Evolutionary conservation across 2,113 vertebrate species (phyloP).

Genomic region (Cranoglanis bouderius): DNA sequence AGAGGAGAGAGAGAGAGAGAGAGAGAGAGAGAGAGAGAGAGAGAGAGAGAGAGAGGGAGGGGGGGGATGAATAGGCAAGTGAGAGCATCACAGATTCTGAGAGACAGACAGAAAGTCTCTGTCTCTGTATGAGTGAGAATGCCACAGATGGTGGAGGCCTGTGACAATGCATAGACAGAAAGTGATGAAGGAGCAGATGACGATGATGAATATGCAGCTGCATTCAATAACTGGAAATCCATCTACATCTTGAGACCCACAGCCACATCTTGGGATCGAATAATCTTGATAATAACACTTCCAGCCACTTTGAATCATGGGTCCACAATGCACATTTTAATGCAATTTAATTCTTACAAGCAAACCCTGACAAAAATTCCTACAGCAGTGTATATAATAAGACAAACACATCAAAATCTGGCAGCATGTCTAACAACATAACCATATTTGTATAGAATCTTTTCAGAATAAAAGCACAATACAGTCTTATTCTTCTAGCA

Average conservation of each 20-base stretch:
- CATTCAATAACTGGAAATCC: neutral
- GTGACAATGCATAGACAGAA: neutral
- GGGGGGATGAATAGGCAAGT: neutral
- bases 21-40: too few species aligned
- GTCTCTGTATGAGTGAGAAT: neutral
- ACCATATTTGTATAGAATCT: slow-evolving; percentile 1
- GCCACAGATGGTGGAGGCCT: neutral
- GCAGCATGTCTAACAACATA: neutral
- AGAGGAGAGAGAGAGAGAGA: too few species aligned
- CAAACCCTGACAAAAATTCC: neutral
- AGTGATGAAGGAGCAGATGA: neutral
- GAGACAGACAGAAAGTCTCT: neutral
- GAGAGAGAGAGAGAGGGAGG: too few species aligned
- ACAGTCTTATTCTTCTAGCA: neutral
- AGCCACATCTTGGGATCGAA: neutral
- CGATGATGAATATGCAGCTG: neutral
- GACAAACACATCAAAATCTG: neutral
- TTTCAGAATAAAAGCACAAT: neutral
- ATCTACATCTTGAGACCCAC: neutral
- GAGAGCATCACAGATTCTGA: neutral
- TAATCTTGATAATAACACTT: neutral
- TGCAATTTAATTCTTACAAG: neutral
- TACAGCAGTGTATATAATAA: neutral
- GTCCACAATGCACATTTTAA: neutral
- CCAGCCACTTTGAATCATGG: neutral